These are phyloP conservation scores for Galagoides demidoff DNA, from an alignment of 2,797 vertebrate species.

Conservation along the genomic window DNA sequence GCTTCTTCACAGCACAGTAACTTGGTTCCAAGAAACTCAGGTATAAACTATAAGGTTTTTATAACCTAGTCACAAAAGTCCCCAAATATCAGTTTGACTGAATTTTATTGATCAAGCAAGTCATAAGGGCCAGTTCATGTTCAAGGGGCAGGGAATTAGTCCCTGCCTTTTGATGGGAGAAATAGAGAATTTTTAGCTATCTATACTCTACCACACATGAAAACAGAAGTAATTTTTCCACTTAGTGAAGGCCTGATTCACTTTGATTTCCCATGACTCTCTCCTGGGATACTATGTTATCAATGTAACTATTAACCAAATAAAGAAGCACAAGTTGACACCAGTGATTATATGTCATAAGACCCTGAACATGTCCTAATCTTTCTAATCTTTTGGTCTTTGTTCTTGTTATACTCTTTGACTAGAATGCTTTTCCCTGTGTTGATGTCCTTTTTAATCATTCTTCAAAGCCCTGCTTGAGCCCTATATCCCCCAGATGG, in stretches of 20 bases:
- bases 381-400: not conserved
- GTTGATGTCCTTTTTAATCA: not conserved
- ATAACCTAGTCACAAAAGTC: not conserved
- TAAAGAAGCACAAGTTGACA: conserved; percentile 13
- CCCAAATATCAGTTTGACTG: not conserved
- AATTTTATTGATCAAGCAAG: not conserved
- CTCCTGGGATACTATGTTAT: not conserved
- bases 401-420: not conserved
- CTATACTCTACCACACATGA: not conserved
- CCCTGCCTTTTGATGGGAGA: not conserved
- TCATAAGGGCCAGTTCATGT: not conserved
- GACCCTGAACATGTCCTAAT: not conserved
- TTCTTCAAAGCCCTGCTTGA: not conserved
- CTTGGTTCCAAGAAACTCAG: not conserved
- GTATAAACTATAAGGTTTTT: not conserved
- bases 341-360: not conserved
- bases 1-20: not conserved
- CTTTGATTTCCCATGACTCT: not conserved
- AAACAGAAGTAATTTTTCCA: not conserved
- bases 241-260: not conserved
- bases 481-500: not conserved
- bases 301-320: not conserved
- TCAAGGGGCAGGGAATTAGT: not conserved
- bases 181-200: not conserved
- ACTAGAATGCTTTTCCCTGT: not conserved